Percentiles rank a stretch among this genome's conserved stretches.
Conservation (phyloP, 2,797 vertebrate genomes). For the Acrossocheilus wenchowensis region DNA sequence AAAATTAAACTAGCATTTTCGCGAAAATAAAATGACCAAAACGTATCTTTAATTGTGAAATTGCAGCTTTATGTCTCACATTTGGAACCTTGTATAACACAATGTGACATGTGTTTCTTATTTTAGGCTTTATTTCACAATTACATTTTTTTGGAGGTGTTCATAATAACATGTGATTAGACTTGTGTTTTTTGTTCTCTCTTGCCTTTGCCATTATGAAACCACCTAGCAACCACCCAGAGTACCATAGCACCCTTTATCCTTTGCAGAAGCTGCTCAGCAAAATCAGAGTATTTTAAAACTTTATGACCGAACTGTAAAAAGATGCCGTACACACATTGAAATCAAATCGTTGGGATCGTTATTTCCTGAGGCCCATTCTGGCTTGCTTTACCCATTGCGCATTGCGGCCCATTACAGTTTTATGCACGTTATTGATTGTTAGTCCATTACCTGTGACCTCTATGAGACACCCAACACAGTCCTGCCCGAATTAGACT, state of each 20-base stretch:
- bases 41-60: background rate
- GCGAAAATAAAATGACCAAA: too few species aligned
- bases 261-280: background rate
- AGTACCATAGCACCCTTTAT: background rate
- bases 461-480: slow-evolving; percentile 17
- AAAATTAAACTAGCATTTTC: too few species aligned
- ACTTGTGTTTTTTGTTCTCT: background rate
- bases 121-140: background rate
- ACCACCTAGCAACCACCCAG: background rate
- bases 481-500: slow-evolving; percentile 22
- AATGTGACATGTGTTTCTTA: too few species aligned
- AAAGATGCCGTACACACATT: background rate
- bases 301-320: background rate
- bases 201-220: background rate
- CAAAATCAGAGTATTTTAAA: slow-evolving; percentile 15
- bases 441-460: slow-evolving; percentile 50
- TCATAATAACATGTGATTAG: background rate
- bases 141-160: background rate
- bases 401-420: slow-evolving; percentile 32
- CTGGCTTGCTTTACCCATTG: background rate
- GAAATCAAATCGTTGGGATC: slow-evolving; percentile 17
- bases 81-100: background rate
- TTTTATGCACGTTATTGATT: slow-evolving; percentile 37
- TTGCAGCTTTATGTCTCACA: background rate
- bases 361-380: slow-evolving; percentile 11